These are phyloP conservation scores for Balaeniceps rex DNA, from an alignment of 2,113 vertebrate genomes.

Conservation along the genomic window DNA sequence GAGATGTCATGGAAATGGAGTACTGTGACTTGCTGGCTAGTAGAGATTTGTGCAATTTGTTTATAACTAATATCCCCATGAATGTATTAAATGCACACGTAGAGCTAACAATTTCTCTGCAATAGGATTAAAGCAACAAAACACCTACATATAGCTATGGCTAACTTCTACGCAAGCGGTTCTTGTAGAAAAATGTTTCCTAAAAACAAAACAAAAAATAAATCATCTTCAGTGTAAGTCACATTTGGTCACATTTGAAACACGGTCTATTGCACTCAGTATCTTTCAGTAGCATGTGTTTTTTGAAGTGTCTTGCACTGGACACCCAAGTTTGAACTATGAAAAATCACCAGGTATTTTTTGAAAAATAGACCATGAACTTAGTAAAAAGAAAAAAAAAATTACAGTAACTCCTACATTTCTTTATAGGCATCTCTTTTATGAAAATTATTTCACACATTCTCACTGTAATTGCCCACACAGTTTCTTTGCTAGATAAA, in stretches of 20 bases:
- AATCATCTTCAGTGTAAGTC: not conserved
- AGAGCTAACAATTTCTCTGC: not conserved
- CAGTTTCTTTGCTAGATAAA: not conserved
- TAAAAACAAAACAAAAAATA: not conserved
- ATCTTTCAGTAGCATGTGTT: not conserved
- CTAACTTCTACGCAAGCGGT: not conserved
- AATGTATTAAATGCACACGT: not conserved
- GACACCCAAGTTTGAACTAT: not conserved
- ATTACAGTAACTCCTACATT: not conserved
- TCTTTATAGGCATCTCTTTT: not conserved
- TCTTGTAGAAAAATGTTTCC: not conserved
- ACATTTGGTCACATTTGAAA: not conserved
- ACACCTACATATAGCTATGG: not conserved
- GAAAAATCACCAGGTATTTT: not conserved
- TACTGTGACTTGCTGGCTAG: not conserved
- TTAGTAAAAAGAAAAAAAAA: not conserved
- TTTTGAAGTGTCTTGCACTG: not conserved
- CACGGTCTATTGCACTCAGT: not conserved
- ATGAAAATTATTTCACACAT: not conserved
- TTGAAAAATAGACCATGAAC: not conserved
- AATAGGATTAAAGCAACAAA: not conserved
- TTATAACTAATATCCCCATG: constrained; percentile 14
- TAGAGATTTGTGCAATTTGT: not conserved
- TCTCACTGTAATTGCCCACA: not conserved
- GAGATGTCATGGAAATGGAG: not conserved